Evolutionary conservation across 2,888 invertebrate species (phyloP).

Genomic region (Zaprionus bogoriensis): DNA sequence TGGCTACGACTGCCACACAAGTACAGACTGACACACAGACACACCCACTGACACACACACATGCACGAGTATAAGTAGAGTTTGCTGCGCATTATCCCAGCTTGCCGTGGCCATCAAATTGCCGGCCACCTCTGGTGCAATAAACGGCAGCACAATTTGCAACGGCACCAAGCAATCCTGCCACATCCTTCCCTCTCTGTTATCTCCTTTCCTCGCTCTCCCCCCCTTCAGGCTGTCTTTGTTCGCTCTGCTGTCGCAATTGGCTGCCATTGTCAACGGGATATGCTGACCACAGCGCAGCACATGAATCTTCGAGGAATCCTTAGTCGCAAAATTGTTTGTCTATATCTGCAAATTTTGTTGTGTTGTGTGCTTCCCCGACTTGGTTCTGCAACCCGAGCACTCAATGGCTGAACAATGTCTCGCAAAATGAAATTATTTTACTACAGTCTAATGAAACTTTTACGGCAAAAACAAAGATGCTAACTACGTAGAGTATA

Average conservation of each 20-base stretch:
- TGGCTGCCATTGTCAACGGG: conserved; percentile 58
- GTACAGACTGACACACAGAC: conserved; percentile 9
- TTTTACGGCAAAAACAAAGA: no score
- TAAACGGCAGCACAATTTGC: conserved; percentile 54
- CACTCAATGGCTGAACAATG: no score
- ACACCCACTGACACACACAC: not conserved
- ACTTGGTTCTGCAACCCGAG: no score
- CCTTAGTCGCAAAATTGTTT: conserved; percentile 12
- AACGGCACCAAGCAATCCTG: conserved; percentile 8
- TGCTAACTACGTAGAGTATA: no score
- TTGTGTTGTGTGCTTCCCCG: not conserved
- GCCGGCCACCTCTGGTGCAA: conserved; percentile 43
- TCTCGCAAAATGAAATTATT: no score
- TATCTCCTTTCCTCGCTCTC: not conserved
- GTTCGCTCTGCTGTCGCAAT: conserved; percentile 37
- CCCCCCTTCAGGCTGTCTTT: not conserved
- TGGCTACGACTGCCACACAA: conserved; percentile 21
- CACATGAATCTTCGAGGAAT: conserved; percentile 5
- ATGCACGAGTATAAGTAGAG: conserved; percentile 32
- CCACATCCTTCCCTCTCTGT: not conserved
- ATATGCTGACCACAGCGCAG: conserved; percentile 45
- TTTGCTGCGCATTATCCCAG: conserved; percentile 14
- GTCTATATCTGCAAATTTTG: conserved; percentile 17
- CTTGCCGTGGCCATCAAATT: conserved; percentile 22
- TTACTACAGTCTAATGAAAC: no score